A percentile compares a stretch with the other conserved stretches of the same genome.
These are phyloP conservation scores for Celastrina argiolus DNA, from an alignment of 2,888 invertebrate genomes.

Conservation along the genomic window DNA sequence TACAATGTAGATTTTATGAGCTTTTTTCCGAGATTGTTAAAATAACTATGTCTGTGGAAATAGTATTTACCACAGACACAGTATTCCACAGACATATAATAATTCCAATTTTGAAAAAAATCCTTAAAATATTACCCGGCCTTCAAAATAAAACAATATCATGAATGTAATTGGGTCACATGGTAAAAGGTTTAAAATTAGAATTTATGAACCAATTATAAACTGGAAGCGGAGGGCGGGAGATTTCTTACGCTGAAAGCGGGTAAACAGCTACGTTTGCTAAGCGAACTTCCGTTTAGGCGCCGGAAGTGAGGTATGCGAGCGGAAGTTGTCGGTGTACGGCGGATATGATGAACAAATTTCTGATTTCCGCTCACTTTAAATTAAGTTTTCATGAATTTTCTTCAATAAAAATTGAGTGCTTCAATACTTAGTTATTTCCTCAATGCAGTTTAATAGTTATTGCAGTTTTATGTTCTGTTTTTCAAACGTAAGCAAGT, in stretches of 20 bases:
- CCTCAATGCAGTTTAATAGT: no score
- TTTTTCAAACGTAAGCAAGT: no score
- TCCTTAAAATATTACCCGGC: no score
- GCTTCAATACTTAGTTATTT: neutral
- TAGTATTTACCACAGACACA: no score
- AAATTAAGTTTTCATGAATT: conserved; percentile 39
- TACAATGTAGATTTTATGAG: no score
- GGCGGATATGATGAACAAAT: conserved; percentile 70
- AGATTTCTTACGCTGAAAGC: conserved; percentile 22
- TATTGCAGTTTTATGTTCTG: no score
- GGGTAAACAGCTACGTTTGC: conserved; percentile 24
- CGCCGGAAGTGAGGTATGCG: conserved; percentile 42
- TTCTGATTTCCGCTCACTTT: conserved; percentile 58
- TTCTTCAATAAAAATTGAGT: conserved; percentile 11
- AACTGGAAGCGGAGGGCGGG: conserved; percentile 13
- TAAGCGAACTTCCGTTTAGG: conserved; percentile 29
- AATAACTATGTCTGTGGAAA: no score
- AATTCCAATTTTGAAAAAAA: no score
- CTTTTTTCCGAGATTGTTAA: no score
- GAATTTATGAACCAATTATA: conserved; percentile 22
- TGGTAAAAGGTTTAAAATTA: conserved; percentile 7
- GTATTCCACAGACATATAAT: no score
- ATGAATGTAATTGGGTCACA: neutral
- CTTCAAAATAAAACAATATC: neutral
- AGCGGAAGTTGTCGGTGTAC: conserved; percentile 59